Conservation (phyloP, 2,888 invertebrate species). For the Parochlus steinenii region DNA sequence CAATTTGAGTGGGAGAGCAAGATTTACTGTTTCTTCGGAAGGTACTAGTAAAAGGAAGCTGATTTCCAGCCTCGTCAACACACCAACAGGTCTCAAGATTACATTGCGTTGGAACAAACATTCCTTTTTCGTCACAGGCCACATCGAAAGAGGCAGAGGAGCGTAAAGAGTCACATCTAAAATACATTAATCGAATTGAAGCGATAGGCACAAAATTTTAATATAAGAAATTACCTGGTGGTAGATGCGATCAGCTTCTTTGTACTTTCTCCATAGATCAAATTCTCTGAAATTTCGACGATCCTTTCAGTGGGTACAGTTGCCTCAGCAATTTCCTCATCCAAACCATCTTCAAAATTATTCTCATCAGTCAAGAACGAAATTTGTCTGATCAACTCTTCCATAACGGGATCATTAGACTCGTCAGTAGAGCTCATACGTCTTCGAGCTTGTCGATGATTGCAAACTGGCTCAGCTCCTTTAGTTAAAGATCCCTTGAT, state of each 20-base stretch:
- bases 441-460: constrained; percentile 59
- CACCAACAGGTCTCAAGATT: constrained; percentile 61
- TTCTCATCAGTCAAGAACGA: constrained; percentile 35
- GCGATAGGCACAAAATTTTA: neutral
- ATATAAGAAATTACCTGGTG: constrained; percentile 19
- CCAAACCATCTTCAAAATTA: constrained; percentile 17
- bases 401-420: constrained; percentile 35
- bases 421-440: constrained; percentile 27
- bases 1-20: constrained; percentile 50
- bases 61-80: constrained; percentile 68
- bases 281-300: constrained; percentile 22
- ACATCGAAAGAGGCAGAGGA: constrained; percentile 30
- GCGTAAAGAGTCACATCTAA: constrained; percentile 33
- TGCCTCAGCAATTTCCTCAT: constrained; percentile 19
- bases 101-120: constrained; percentile 62
- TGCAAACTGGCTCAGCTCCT: constrained; percentile 59
- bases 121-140: constrained; percentile 49
- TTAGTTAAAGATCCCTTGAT: constrained; percentile 63
- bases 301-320: constrained; percentile 27
- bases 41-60: constrained; percentile 41
- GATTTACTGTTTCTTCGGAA: constrained; percentile 39
- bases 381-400: constrained; percentile 52
- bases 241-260: constrained; percentile 22
- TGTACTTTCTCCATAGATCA: constrained; percentile 21
- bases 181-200: constrained; percentile 8